Base-by-base conservation (phyloP, 2,113 vertebrate species). In the Ciconia maguari region DNA sequence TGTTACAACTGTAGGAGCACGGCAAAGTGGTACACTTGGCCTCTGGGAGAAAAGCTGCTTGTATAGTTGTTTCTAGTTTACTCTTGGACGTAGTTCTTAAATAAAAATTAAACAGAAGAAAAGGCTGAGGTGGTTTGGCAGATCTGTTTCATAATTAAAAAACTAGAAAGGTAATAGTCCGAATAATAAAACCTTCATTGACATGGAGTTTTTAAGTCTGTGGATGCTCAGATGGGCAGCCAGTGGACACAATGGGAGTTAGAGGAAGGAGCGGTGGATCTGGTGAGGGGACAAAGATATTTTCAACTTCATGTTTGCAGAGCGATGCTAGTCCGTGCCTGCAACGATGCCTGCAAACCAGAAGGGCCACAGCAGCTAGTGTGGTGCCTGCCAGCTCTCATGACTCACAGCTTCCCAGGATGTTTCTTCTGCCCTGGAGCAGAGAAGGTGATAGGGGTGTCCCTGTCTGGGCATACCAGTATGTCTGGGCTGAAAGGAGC, bases 1-100 rank as follows among this genome's bases (percentile, higher is more conserved):
- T 10, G 65, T 89, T 90, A 54, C 34, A 74, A 36, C 49, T 0
- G 0, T 51, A 49, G 74, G 87, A 96, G 75, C 58, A 74, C 19
- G 62, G 72, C 74, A 60, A 52, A 90, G 91, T 51, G 93, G 81
- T 71, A 90, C 78, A 80, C 66, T 81, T 87, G 78, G 75, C 94
- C 72, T 91, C 71, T 95, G 77, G 90, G 69, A 64, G 20, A 75
- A 81, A 61, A 95, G 46, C 78, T 93, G 89, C 58, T 89, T 66
- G 55, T 76, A 15, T 38, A 44, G 58, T 52, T 89, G 58, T 69
- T 83, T 90, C 30, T 93, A 29, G 46, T 86, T 96, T 78, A 84
- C 81, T 75, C 58, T 49, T 55, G 65, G 83, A n/a, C 44, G 27
- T 68, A 71, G 84, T 83, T 94, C 80, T 66, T 66, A 32, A 78